Percentiles rank a stretch among this genome's conserved stretches.
These are phyloP conservation scores for Gryon sp. DNA, from an alignment of 1,140 invertebrate genomes.

Conservation along the genomic window DNA sequence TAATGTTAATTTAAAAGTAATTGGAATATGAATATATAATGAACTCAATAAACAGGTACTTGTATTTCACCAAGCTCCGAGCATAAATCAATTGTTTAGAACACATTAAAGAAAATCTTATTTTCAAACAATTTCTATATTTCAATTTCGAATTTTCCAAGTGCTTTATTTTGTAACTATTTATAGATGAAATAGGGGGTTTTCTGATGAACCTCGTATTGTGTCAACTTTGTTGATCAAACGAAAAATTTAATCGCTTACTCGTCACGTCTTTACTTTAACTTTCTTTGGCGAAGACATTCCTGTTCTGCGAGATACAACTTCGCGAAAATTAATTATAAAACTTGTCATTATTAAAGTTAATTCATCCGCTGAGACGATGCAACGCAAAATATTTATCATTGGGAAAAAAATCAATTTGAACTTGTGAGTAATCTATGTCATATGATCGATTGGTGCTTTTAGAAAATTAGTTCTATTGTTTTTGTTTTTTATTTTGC, in stretches of 20 bases:
- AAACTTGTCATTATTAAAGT: slow-evolving; percentile 19
- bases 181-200: no score
- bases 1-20: background rate
- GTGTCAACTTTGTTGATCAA: slow-evolving; percentile 9
- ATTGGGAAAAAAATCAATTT: background rate
- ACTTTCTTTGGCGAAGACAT: slow-evolving; percentile 7
- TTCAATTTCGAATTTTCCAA: no score
- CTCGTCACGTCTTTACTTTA: background rate
- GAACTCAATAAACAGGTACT: background rate
- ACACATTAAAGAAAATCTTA: no score
- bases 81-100: no score
- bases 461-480: no score
- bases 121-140: no score
- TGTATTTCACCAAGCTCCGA: no score
- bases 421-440: no score
- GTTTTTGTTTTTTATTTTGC: no score
- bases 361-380: background rate
- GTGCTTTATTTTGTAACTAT: no score
- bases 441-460: no score
- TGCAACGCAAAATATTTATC: slow-evolving; percentile 5
- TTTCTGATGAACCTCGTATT: slow-evolving; percentile 2
- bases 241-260: slow-evolving; percentile 16
- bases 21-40: background rate
- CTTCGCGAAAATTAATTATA: slow-evolving; percentile 11
- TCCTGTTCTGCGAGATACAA: background rate